Evolutionary conservation across 2,888 invertebrate genomes (phyloP).

Genomic region (Diloba caeruleocephala): DNA sequence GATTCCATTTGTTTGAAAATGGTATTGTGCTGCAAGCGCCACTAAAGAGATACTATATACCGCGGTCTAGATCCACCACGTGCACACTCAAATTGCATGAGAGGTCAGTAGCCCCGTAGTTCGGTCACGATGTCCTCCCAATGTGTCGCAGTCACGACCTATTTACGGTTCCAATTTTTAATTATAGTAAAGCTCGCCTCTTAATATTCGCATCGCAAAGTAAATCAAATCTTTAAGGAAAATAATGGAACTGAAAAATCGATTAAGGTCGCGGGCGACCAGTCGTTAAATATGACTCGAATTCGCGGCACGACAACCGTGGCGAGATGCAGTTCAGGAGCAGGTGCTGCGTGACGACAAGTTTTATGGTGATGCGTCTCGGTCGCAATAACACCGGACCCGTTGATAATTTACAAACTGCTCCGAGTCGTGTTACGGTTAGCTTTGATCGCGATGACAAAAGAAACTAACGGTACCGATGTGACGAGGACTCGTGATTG

Average conservation of each 20-base stretch:
- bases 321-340: constrained; percentile 56
- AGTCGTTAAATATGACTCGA: constrained; percentile 60
- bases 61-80: constrained; percentile 70
- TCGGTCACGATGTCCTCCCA: constrained; percentile 81
- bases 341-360: constrained; percentile 66
- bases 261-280: constrained; percentile 68
- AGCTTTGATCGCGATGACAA: constrained; percentile 63
- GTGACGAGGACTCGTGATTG: constrained; percentile 52
- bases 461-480: constrained; percentile 72
- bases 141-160: constrained; percentile 80
- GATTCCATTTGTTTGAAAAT: constrained; percentile 32
- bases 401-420: constrained; percentile 75
- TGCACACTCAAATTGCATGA: constrained; percentile 70
- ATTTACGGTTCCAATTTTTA: constrained; percentile 82
- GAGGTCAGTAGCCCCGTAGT: constrained; percentile 81
- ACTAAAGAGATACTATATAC: constrained; percentile 48
- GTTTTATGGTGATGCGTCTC: constrained; percentile 61
- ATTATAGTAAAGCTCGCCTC: constrained; percentile 57
- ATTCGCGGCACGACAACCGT: constrained; percentile 66
- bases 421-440: constrained; percentile 61
- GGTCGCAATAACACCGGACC: constrained; percentile 59
- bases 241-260: constrained; percentile 62
- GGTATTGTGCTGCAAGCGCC: constrained; percentile 30
- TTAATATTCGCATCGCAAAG: constrained; percentile 44
- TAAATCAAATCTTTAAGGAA: constrained; percentile 45